Percentiles rank a stretch among this genome's conserved stretches.
Evolutionary conservation across 1,140 invertebrate species (phyloP).

Genomic region (Leucophenga varia): DNA sequence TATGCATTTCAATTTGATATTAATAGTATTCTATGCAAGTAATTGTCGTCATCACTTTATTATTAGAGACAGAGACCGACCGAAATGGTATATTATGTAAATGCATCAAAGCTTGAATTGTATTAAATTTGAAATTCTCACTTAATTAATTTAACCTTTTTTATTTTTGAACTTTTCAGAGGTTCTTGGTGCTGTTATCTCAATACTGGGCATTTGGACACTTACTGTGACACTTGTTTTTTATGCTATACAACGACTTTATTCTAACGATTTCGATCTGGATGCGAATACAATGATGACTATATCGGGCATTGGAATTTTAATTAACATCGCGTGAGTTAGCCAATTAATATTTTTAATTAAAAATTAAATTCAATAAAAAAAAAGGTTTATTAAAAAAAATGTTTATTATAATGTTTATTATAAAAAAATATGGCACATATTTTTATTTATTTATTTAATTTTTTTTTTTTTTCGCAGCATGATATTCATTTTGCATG

Average conservation of each 20-base stretch:
- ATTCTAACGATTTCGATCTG: constrained; percentile 74
- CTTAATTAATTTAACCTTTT: too few species aligned
- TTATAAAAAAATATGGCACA: not conserved
- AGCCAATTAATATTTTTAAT: constrained; percentile 8
- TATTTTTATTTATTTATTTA: not conserved
- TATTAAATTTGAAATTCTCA: too few species aligned
- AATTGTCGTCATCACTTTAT: too few species aligned
- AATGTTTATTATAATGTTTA: constrained; percentile 3
- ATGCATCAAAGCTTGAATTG: not conserved
- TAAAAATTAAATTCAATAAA: not conserved
- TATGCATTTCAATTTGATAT: too few species aligned
- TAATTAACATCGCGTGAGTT: constrained; percentile 81
- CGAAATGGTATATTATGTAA: too few species aligned
- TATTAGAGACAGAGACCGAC: too few species aligned
- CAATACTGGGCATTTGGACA: constrained; percentile 78
- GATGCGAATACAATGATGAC: constrained; percentile 83
- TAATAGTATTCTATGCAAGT: not conserved
- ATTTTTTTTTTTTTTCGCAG: constrained; percentile 54
- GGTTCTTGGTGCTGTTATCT: constrained; percentile 67
- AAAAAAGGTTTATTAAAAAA: constrained; percentile 15
- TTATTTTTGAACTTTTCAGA: too few species aligned
- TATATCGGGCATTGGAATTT: constrained; percentile 79
- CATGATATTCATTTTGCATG: constrained; percentile 75
- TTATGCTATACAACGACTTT: constrained; percentile 74
- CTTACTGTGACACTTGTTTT: constrained; percentile 84